A percentile compares a stretch with the other conserved stretches of the same genome.
Conservation (phyloP, 1,140 invertebrate genomes). For the Nautilus pompilius region DNA sequence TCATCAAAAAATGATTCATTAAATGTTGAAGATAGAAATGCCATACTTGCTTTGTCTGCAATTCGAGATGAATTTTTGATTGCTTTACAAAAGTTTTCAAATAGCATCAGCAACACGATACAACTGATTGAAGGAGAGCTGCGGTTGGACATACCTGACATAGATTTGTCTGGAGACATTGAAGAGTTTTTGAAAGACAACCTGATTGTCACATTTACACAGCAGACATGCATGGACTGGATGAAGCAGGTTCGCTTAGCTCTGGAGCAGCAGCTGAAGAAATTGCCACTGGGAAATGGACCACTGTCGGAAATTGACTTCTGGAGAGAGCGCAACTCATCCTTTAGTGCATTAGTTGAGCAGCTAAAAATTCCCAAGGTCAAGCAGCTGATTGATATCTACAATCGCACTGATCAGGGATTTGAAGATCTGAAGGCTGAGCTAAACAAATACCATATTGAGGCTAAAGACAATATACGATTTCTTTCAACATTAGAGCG, state of each 20-base stretch:
- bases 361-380: conserved; percentile 73
- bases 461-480: conserved; percentile 78
- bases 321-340: conserved; percentile 75
- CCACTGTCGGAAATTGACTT: conserved; percentile 79
- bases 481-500: conserved; percentile 77
- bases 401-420: conserved; percentile 55
- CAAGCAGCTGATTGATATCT: conserved; percentile 61
- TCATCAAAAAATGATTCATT: conserved; percentile 13
- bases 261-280: conserved; percentile 48
- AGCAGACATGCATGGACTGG: conserved; percentile 50
- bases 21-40: conserved; percentile 25
- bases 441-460: conserved; percentile 68
- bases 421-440: conserved; percentile 61
- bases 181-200: conserved; percentile 48
- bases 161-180: conserved; percentile 44
- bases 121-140: conserved; percentile 58
- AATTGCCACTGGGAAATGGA: conserved; percentile 64
- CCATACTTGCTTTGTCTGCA: conserved; percentile 41
- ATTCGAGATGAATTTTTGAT: conserved; percentile 57
- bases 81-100: conserved; percentile 56
- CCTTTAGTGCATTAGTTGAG: conserved; percentile 73
- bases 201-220: conserved; percentile 43
- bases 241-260: conserved; percentile 47
- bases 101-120: conserved; percentile 53
- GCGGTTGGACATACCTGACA: conserved; percentile 52